Conservation (phyloP, 2,888 invertebrate genomes). For the Drosophila prolongata region DNA sequence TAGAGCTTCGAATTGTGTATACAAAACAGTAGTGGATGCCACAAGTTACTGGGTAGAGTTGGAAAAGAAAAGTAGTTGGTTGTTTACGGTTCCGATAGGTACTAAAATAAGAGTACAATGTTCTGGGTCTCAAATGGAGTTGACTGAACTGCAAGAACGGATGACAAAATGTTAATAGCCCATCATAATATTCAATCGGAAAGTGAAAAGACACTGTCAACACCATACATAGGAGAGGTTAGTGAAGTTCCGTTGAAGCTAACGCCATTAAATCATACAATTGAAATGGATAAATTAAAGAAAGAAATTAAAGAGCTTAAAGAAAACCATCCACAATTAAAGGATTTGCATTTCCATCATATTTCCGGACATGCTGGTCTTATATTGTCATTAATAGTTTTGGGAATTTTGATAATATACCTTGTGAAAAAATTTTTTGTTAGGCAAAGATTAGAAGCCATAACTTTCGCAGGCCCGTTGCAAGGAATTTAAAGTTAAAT, state of each 20-base stretch:
- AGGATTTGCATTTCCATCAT: conserved; percentile 1
- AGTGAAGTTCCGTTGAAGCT: not conserved
- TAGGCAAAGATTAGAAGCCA: too few relatives aligned
- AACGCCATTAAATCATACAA: not conserved
- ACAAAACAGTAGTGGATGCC: too few relatives aligned
- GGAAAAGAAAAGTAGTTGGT: too few relatives aligned
- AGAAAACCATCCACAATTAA: conserved; percentile 1
- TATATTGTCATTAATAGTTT: not conserved
- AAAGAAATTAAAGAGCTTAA: not conserved
- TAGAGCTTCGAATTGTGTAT: too few relatives aligned
- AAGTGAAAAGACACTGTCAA: conserved; percentile 1
- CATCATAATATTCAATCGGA: not conserved
- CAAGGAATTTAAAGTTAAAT: too few relatives aligned
- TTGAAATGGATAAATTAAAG: conserved; percentile 1
- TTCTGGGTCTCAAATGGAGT: too few relatives aligned
- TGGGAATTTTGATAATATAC: conserved; percentile 1
- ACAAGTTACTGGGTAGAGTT: too few relatives aligned
- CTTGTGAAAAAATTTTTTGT: not conserved
- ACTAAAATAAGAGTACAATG: too few relatives aligned
- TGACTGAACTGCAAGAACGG: not conserved
- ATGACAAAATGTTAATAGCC: conserved; percentile 1
- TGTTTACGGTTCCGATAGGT: too few relatives aligned
- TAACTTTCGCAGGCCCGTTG: too few relatives aligned
- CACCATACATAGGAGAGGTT: conserved; percentile 5
- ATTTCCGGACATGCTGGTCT: not conserved